Evolutionary conservation across 2,797 vertebrate genomes (phyloP), one percentile per base, ranked within the genome.

Genomic region (Falco columbarius): DNA sequence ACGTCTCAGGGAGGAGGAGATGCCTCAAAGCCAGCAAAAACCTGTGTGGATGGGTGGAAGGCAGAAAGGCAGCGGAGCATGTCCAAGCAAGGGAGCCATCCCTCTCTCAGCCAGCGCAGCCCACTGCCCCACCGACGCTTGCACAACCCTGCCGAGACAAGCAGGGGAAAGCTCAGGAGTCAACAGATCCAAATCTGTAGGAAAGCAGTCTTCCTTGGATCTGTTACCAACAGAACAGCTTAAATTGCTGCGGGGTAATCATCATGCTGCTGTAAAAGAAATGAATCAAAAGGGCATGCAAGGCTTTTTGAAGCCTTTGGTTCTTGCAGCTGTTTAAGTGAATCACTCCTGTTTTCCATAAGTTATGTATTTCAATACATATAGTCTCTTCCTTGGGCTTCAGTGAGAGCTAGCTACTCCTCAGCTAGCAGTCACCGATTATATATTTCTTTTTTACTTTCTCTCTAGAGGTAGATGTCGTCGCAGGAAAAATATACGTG

Each of bases 201-300:
- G n/a, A 59, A 73, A 86, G 36, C 8, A 71, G 44, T 7, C 29
- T 86, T 75, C 44, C 56, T 89, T 88, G 68, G 62, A 59, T 83
- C 72, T 71, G 22, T 58, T 65, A 86, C 75, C 56, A 71, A 27
- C 46, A 38, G 75, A 91, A 80, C 54, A 79, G 54, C 63, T 80
- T 54, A 54, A 93, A 81, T 56, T 80, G 47, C 90, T 77, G 61
- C 0, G 0, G 44, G 68, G 56, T 66, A 71, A 67, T 95, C 68
- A 86, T 55, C 47, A 27, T 19, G 27, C 65, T 95, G 63, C 76
- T 83, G 74, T 73, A 70, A 91, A 89, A 93, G 65, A 52, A 82
- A 83, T 55, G 5, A 89, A 93, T 83, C 61, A 81, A 74, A 95
- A 86, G 82, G 86, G 44, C 61, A 65, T 12, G 68, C 44, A 71